Base-by-base conservation (phyloP, 2,888 invertebrate species). In the Sabatieria punctata region DNA sequence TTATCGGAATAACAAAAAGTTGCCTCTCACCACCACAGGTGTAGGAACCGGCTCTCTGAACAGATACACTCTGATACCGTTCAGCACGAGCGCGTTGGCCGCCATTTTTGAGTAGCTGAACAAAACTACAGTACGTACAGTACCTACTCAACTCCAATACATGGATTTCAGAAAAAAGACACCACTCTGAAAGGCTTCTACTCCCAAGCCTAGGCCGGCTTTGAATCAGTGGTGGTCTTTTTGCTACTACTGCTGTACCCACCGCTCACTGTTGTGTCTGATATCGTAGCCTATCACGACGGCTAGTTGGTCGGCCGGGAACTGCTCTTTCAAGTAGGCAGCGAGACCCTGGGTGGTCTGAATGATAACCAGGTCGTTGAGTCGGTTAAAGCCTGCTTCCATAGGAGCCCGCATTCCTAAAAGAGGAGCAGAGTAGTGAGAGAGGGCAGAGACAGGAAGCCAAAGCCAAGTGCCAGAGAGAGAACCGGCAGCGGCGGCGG, bases 341-440 rank as follows among this genome's bases (percentile, higher is more conserved):
- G 79, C 75, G 4, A 93, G 67, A 1, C 91, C 62, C 39, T 60
- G 60, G 1, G 62, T 48, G 8, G 25, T 1, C 18, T 97, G 97
- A 42, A 97, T 75, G 47, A 77, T 69, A 0, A 91, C 84, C 39
- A 99, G 74, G 67, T 97, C 95, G 67, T 99, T 99, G 83, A 97
- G 85, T 52, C 80, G 78, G 54, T 77, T 77, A 67, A 82, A 91
- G 0, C 97, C 97, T 18, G 88, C 81, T 19, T 79, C 82, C 95
- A 97, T 95, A 52, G 74, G 74, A 0, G 82, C 86, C 52, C 97
- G 76, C 27, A 97, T 71, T 0, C 95, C 73, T 70, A 52, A 42
- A 49, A 25, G 18, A 11, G 6, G 13, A 22, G 15, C 30, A 30
- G 8, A 30, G n/a, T n/a, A n/a, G n/a, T n/a, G n/a, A n/a, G n/a